Evolutionary conservation across 2,113 vertebrate species (phyloP).

Genomic region (Pelodiscus sinensis): DNA sequence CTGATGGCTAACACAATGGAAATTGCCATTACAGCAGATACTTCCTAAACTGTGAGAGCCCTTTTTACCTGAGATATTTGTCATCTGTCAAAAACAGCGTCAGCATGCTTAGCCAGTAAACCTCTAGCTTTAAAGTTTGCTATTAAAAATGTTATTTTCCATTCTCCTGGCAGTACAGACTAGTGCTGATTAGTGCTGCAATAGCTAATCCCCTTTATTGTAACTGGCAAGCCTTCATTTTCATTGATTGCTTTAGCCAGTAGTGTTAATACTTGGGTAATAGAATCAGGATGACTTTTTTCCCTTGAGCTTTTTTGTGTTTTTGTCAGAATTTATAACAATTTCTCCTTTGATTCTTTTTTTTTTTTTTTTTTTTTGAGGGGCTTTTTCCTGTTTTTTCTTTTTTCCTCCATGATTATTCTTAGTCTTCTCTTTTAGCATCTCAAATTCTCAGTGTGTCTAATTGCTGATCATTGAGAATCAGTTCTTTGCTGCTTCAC

Average conservation of each 20-base stretch:
- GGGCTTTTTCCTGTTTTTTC: conserved; percentile 14
- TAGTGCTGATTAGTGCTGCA: conserved; percentile 53
- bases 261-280: conserved; percentile 70
- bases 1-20: background rate
- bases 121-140: conserved; percentile 51
- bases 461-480: background rate
- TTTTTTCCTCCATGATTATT: background rate
- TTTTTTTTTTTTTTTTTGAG: background rate
- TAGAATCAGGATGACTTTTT: conserved; percentile 59
- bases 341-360: background rate
- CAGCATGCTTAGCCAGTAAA: conserved; percentile 33
- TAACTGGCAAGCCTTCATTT: conserved; percentile 70
- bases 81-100: conserved; percentile 44
- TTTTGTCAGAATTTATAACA: conserved; percentile 51
- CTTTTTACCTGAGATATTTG: conserved; percentile 57
- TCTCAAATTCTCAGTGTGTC: background rate
- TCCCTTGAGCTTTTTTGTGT: background rate
- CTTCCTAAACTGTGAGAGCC: conserved; percentile 21
- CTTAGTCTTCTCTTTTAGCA: conserved; percentile 14
- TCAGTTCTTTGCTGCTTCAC: background rate
- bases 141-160: conserved; percentile 64
- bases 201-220: conserved; percentile 58
- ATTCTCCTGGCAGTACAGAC: conserved; percentile 34
- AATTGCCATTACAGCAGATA: background rate
- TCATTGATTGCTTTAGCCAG: conserved; percentile 61